Conservation (phyloP, 2,797 vertebrate genomes). For the Cyclopterus lumpus region DNA sequence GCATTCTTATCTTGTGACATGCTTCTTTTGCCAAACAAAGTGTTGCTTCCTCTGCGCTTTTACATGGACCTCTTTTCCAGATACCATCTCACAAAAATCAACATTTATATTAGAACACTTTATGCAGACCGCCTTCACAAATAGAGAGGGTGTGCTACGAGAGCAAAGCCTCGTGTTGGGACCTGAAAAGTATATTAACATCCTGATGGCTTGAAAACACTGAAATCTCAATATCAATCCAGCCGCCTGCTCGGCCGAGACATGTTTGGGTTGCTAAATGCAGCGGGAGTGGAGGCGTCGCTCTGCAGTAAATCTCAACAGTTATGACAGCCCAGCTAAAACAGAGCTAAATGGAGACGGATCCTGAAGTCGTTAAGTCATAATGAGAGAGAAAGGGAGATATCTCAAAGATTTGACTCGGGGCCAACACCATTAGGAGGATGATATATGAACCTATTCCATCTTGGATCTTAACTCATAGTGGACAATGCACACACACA, state of each 20-base stretch:
- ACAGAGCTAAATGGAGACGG: conserved; percentile 69
- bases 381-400: conserved; percentile 67
- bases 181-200: conserved; percentile 60
- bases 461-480: conserved; percentile 56
- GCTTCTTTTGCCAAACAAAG: conserved; percentile 51
- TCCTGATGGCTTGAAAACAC: conserved; percentile 52
- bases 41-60: conserved; percentile 18
- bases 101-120: conserved; percentile 68
- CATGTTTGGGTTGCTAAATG: conserved; percentile 68
- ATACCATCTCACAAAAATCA: conserved; percentile 66
- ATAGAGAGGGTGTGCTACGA: conserved; percentile 14
- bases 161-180: conserved; percentile 41
- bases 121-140: conserved; percentile 21
- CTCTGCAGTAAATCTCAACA: conserved; percentile 59
- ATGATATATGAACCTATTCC: conserved; percentile 72
- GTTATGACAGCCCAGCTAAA: conserved; percentile 67
- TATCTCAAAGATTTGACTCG: conserved; percentile 64
- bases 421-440: conserved; percentile 68
- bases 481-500: conserved; percentile 34
- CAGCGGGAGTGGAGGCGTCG: conserved; percentile 41
- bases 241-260: conserved; percentile 37
- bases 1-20: conserved; percentile 56
- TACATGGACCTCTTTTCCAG: conserved; percentile 42
- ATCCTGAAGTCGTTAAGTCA: conserved; percentile 69
- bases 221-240: conserved; percentile 64